A percentile compares a stretch with the other conserved stretches of the same genome.
Conservation (phyloP, 2,113 vertebrate genomes). For the Charadrius vociferus region DNA sequence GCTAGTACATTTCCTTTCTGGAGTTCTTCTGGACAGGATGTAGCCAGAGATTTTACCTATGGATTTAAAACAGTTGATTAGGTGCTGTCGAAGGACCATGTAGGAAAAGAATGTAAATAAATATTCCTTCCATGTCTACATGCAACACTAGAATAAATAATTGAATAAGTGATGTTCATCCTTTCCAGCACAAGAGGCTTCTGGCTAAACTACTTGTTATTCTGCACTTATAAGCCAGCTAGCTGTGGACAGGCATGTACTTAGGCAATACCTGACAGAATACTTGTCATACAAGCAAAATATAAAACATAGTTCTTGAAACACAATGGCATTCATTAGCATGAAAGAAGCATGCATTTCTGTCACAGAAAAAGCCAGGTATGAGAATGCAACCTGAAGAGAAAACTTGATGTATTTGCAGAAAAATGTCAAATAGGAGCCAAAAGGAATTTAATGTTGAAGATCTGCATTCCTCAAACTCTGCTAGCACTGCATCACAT, state of each 20-base stretch:
- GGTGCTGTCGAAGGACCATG: neutral
- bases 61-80: conserved; percentile 63
- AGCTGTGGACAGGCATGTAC: neutral
- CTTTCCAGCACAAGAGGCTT: neutral
- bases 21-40: conserved; percentile 88
- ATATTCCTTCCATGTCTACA: neutral
- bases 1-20: conserved; percentile 92
- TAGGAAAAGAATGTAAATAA: neutral
- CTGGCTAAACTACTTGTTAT: neutral
- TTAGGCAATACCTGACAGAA: neutral
- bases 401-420: neutral
- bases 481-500: neutral
- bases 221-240: neutral
- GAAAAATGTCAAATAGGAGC: neutral
- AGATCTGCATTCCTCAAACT: neutral
- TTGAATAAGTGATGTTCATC: neutral
- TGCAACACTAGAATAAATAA: neutral
- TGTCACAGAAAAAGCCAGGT: neutral
- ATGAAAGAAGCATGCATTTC: neutral
- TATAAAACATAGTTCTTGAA: neutral
- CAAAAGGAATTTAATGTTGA: neutral
- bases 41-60: conserved; percentile 90
- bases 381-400: neutral
- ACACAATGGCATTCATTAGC: neutral
- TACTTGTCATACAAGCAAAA: neutral